A percentile compares a stretch with the other conserved stretches of the same genome.
Conservation (phyloP, 2,888 invertebrate genomes). For the Torymus aiolomorphi region DNA sequence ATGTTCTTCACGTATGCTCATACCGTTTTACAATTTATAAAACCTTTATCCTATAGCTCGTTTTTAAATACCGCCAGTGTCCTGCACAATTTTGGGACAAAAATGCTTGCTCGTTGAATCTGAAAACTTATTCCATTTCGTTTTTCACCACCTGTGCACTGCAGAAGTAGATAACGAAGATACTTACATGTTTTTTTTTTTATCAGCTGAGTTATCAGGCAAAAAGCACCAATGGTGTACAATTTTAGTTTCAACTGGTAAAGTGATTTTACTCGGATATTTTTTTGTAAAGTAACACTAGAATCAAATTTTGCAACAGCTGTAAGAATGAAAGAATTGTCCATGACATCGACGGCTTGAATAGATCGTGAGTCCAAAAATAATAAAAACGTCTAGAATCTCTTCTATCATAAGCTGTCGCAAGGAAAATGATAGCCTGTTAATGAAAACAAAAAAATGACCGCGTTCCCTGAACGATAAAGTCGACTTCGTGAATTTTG, state of each 20-base stretch:
- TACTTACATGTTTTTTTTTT: too few relatives aligned
- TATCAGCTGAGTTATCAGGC: too few relatives aligned
- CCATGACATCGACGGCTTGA: neutral
- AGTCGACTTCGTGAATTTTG: constrained; percentile 38
- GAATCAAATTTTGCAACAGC: too few relatives aligned
- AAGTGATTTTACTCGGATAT: too few relatives aligned
- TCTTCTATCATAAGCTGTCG: constrained; percentile 9
- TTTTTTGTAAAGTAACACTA: too few relatives aligned
- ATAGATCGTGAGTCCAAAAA: neutral
- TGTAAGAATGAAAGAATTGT: neutral
- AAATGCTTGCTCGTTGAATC: neutral
- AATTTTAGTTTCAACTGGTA: too few relatives aligned
- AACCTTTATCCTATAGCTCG: constrained; percentile 19
- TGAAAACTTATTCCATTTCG: neutral
- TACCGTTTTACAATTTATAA: constrained; percentile 20
- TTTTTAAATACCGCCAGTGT: constrained; percentile 8
- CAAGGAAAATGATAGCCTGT: constrained; percentile 14
- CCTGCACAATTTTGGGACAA: neutral
- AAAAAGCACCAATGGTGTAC: too few relatives aligned
- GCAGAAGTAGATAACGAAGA: constrained; percentile 8
- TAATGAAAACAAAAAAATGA: neutral
- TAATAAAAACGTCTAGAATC: constrained; percentile 1
- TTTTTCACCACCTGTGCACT: constrained; percentile 1
- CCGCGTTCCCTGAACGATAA: constrained; percentile 19
- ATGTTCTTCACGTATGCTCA: constrained; percentile 14